Evolutionary conservation across 2,797 vertebrate genomes (phyloP).

Genomic region (Sebastiscus tertius): DNA sequence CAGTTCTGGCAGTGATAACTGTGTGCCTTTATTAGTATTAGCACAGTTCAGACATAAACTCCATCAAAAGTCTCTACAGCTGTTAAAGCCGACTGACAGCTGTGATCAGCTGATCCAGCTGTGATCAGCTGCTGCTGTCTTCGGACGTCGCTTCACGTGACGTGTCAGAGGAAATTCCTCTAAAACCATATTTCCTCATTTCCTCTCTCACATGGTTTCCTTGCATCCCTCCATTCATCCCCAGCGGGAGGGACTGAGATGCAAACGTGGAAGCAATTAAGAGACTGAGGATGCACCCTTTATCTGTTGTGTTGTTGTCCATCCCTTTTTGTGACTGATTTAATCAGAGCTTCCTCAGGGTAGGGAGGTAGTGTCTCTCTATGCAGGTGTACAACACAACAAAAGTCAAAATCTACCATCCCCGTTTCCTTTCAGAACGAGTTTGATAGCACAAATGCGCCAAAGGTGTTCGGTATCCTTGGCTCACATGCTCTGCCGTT

Average conservation of each 20-base stretch:
- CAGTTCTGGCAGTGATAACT: neutral
- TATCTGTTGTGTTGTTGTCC: neutral
- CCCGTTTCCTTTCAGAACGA: conserved; percentile 2
- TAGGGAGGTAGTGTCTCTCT: neutral
- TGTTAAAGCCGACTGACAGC: neutral
- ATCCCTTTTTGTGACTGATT: neutral
- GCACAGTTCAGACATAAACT: neutral
- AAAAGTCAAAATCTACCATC: neutral
- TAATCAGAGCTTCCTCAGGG: neutral
- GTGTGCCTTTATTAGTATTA: neutral
- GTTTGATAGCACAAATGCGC: conserved; percentile 22
- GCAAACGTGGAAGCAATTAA: neutral
- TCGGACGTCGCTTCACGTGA: neutral
- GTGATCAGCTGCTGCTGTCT: neutral
- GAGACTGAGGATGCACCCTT: neutral
- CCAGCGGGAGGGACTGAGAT: neutral
- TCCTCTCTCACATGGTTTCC: neutral
- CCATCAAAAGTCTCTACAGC: neutral
- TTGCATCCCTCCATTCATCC: neutral
- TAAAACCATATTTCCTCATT: neutral
- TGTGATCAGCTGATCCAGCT: neutral
- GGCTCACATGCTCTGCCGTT: neutral
- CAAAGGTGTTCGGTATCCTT: conserved; percentile 24
- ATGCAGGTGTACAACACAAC: conserved; percentile 6
- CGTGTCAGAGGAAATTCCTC: neutral